These are phyloP conservation scores for Stratiolaelaps scimitus DNA, from an alignment of 1,140 invertebrate genomes.

Conservation along the genomic window DNA sequence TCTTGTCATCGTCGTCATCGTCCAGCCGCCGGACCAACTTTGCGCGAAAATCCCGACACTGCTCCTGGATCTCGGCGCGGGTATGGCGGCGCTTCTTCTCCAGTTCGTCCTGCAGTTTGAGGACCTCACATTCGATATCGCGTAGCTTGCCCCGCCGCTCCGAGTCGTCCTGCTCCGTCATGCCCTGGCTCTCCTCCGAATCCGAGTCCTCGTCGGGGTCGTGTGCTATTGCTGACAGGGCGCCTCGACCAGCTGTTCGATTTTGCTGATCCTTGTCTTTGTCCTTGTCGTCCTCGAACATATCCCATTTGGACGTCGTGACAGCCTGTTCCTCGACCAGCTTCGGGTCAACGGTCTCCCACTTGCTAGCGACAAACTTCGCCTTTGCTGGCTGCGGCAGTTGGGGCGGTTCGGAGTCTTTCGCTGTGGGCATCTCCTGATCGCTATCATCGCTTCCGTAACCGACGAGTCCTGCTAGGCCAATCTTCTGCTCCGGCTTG, in stretches of 20 bases:
- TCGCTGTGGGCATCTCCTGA: not conserved
- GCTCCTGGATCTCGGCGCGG: slow-evolving; percentile 17
- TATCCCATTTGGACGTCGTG: slow-evolving; percentile 76
- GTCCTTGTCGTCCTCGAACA: slow-evolving; percentile 44
- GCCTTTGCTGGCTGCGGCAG: slow-evolving; percentile 27
- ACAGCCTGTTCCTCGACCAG: slow-evolving; percentile 71
- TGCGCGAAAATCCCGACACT: slow-evolving; percentile 18
- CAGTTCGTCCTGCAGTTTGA: slow-evolving; percentile 18
- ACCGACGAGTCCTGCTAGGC: slow-evolving; percentile 44
- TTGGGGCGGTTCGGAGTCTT: slow-evolving; percentile 2
- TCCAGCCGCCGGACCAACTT: slow-evolving; percentile 1
- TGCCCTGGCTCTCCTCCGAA: not conserved
- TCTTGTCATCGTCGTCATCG: not conserved
- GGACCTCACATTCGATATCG: slow-evolving; percentile 9
- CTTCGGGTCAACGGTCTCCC: slow-evolving; percentile 86
- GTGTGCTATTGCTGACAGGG: not conserved
- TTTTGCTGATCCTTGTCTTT: not conserved
- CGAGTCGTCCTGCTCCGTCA: not conserved
- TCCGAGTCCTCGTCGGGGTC: slow-evolving; percentile 1
- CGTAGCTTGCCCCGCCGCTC: slow-evolving; percentile 17
- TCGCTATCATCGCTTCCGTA: slow-evolving; percentile 40
- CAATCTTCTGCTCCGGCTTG: slow-evolving; percentile 39
- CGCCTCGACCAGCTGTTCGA: no score
- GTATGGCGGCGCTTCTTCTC: slow-evolving; percentile 3
- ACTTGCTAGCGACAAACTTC: slow-evolving; percentile 65